These are phyloP conservation scores for Drosophila nikananu DNA, from an alignment of 1,140 invertebrate genomes.

Conservation along the genomic window DNA sequence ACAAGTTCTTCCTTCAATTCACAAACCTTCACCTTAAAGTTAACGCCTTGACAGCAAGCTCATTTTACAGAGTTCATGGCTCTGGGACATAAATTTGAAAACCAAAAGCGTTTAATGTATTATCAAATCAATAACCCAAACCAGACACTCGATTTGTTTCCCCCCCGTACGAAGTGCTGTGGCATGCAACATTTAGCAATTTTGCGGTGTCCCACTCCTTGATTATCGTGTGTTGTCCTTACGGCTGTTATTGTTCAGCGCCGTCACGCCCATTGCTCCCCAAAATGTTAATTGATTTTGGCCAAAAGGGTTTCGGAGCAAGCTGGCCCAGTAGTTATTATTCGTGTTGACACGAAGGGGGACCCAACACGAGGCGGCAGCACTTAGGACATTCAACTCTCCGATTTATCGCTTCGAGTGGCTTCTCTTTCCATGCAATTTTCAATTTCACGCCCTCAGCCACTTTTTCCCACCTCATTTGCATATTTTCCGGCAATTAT, in stretches of 20 bases:
- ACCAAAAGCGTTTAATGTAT: slow-evolving; percentile 20
- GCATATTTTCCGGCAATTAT: slow-evolving; percentile 80
- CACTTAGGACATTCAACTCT: slow-evolving; percentile 66
- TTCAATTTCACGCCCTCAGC: slow-evolving; percentile 31
- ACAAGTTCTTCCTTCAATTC: background rate
- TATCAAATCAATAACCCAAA: slow-evolving; percentile 57
- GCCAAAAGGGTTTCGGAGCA: slow-evolving; percentile 15
- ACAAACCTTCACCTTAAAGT: slow-evolving; percentile 1
- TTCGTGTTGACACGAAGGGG: slow-evolving; percentile 31
- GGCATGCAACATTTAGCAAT: slow-evolving; percentile 60
- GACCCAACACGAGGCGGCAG: slow-evolving; percentile 9
- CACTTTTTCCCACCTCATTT: slow-evolving; percentile 60
- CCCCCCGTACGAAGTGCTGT: slow-evolving; percentile 29
- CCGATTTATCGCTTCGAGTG: slow-evolving; percentile 16
- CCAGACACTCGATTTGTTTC: slow-evolving; percentile 13
- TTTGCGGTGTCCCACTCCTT: slow-evolving; percentile 46
- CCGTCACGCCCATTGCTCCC: slow-evolving; percentile 44
- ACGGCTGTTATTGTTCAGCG: slow-evolving; percentile 45
- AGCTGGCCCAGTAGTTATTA: slow-evolving; percentile 10
- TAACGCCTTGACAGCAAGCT: background rate
- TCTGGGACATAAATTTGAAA: slow-evolving; percentile 17
- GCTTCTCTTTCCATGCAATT: slow-evolving; percentile 23
- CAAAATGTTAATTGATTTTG: slow-evolving; percentile 72
- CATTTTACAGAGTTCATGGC: slow-evolving; percentile 11
- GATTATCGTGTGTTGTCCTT: slow-evolving; percentile 26